Percentiles rank a stretch among this genome's conserved stretches.
Conservation (phyloP, 2,797 vertebrate species). For the Cossypha niveicapilla region DNA sequence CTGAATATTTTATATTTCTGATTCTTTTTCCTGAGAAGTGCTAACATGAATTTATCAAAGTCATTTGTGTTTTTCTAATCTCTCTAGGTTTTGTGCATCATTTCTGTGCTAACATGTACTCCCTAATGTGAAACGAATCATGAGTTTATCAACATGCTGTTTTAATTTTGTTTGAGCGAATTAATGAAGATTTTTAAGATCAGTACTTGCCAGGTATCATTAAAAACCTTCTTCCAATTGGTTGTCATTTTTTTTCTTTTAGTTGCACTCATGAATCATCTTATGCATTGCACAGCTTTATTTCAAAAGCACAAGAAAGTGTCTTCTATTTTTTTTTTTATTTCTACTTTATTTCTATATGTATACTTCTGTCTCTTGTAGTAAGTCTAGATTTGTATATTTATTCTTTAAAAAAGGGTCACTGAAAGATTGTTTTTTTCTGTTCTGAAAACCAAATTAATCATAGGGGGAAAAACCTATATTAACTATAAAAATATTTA, state of each 20-base stretch:
- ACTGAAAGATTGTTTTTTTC: not conserved
- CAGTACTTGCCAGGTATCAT: not conserved
- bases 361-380: not conserved
- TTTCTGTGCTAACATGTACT: not conserved
- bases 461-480: fast-evolving
- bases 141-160: not conserved
- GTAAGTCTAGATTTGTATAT: not conserved
- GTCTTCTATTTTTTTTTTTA: not conserved
- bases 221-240: not conserved
- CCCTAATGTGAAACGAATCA: not conserved
- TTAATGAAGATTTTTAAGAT: not conserved
- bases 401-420: not conserved
- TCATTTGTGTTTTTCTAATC: not conserved
- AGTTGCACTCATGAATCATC: not conserved
- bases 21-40: not conserved
- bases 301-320: not conserved
- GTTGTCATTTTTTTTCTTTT: not conserved
- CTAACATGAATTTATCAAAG: slow-evolving; percentile 2
- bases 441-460: not conserved
- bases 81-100: not conserved
- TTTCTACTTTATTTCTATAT: not conserved
- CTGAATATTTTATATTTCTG: not conserved
- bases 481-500: not conserved
- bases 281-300: not conserved
- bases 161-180: not conserved